Base-by-base conservation (phyloP, 35 echinoderm and acorn worm species). In the Amphiura filiformis region DNA sequence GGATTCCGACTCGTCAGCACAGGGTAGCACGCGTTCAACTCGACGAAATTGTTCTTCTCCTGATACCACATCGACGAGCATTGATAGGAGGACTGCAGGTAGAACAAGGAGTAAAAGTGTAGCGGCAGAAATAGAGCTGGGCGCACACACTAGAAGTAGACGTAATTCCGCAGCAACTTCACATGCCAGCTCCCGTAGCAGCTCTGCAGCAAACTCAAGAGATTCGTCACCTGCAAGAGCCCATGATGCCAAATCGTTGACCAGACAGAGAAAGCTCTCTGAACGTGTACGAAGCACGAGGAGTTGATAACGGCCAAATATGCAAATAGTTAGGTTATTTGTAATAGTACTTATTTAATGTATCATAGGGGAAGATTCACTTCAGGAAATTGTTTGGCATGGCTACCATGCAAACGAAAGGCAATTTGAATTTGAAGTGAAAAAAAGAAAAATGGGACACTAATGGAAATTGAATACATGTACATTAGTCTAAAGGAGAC, bases 171-270 rank as follows among this genome's bases (percentile, higher is more conserved):
- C 61, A 13, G 61, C 61, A 18, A 70, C 61, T 18, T 70, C 61
- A 30, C 61, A 30, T n/a, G 26, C 44, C n/a, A 85, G 83, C 23
- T 85, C 83, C 1, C 39, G 83, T 30, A 70, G 56, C 37, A 85
- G 83, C 22, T 85, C 83, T 64, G 56, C 56, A 0, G 35, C 57
- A 0, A 85, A 85, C 14, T 85, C 83, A 18, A 34, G 83, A 61
- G 83, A 85, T 85, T 47, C 64, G 4, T 85, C 83, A 1, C 83
- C 83, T 23, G 83, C 83, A 0, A 85, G 83, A 37, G 56, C 49
- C 35, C 15, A 30, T 23, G 61, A 70, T 70, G 61, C 7, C 1
- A 70, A 30, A 5, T 26, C 61, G 15, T 5, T 70, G 61, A 70
- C 7, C 26, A 70, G 61, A n/a, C 61, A 70, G 61, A 70, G 61